Evolutionary conservation across 2,113 vertebrate genomes (phyloP), one percentile per base, ranked within the genome.

Genomic region (Hemibagrus wyckioides): DNA sequence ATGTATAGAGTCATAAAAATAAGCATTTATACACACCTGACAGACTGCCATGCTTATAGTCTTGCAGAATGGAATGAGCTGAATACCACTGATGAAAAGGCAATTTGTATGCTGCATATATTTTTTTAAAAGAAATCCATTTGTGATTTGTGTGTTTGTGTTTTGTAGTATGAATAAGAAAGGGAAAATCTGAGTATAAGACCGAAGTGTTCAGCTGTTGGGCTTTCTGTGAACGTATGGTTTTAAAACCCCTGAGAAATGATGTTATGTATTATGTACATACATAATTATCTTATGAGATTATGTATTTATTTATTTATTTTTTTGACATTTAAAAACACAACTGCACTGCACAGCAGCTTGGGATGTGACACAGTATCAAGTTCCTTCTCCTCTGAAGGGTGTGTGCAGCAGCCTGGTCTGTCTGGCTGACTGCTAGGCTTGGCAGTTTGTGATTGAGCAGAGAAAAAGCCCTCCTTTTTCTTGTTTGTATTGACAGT

Each of bases 1-100:
- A 80, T 86, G 89, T 90, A 90, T 91, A 93, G 89, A 87, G 90
- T 86, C 92, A 91, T 69, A 91, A 85, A 86, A 82, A 90, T 90
- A 90, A 91, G 89, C 89, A 90, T 91, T 94, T 89, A 90, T 89
- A 90, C 90, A 94, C 89, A 89, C 90, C 48, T 80, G 89, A 92
- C 79, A 76, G 88, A 71, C 65, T 85, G n/a, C 79, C 33, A 61
- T 84, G 61, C 69, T 63, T 82, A 80, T 76, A 59, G 76, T 81
- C 14, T 83, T 86, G 44, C 61, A 83, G 30, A 41, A 63, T 85
- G 83, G 88, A 84, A 88, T 86, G 88, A 89, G 86, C 84, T 52
- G 21, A 44, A 61, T 75, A 83, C 82, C 21, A 59, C 87, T 77
- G 67, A 85, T 89, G 69, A 89, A 73, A 85, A 84, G 52, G 1